Percentiles rank a stretch among this genome's conserved stretches.
Evolutionary conservation across 2,797 vertebrate genomes (phyloP).

Genomic region (Enteromius paludinosus): DNA sequence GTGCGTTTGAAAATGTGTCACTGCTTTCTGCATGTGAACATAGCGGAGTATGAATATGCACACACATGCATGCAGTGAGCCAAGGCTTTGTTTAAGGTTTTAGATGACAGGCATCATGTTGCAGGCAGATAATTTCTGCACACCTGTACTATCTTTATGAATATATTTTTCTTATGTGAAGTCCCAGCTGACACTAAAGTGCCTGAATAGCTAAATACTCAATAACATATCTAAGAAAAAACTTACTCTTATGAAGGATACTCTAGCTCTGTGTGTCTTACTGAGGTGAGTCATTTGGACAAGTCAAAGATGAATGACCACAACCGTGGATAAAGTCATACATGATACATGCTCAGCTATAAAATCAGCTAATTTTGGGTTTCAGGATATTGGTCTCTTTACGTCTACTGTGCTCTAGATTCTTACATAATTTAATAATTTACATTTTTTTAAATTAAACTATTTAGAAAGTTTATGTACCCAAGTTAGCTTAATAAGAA

Average conservation of each 20-base stretch:
- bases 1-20: slow-evolving; percentile 16
- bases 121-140: slow-evolving; percentile 1
- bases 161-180: neutral
- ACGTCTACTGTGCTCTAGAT: neutral
- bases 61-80: slow-evolving; percentile 41
- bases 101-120: slow-evolving; percentile 23
- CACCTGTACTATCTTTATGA: neutral
- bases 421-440: neutral
- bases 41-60: slow-evolving; percentile 26
- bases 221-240: neutral
- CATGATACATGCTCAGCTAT: too few species aligned
- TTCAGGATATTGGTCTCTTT: neutral
- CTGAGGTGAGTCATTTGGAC: neutral
- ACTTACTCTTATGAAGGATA: neutral
- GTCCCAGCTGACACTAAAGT: neutral
- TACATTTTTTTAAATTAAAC: too few species aligned
- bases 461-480: neutral
- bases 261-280: neutral
- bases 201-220: neutral
- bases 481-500: neutral
- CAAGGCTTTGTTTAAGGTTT: slow-evolving; percentile 53
- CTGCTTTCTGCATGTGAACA: neutral
- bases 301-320: neutral
- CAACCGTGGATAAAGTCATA: too few species aligned
- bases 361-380: neutral